phyloP scores from a whole-genome alignment of 2,113 vertebrate species.

The Megaceryle maxima region DNA sequence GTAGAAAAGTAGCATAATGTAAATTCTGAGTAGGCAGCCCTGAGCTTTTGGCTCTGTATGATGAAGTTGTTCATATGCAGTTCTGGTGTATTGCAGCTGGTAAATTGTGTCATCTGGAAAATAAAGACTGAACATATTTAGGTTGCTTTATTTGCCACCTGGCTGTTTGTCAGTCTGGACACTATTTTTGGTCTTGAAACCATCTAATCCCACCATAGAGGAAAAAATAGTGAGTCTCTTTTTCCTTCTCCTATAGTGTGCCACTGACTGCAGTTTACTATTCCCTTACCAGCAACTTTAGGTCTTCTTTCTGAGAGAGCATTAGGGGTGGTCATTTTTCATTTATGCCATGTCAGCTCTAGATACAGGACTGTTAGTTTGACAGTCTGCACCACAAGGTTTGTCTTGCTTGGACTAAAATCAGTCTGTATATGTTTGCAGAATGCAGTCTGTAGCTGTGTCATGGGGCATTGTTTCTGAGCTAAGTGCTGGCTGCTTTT shows the following conservation, averaged over 20 bases:
- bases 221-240: not conserved
- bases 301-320: not conserved
- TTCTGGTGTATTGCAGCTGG: not conserved
- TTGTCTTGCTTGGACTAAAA: not conserved
- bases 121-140: not conserved
- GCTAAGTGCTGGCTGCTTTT: not conserved
- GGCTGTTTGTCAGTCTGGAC: not conserved
- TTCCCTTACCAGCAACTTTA: not conserved
- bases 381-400: not conserved
- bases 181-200: not conserved
- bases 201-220: not conserved
- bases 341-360: not conserved
- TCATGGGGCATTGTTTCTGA: not conserved
- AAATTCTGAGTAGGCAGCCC: not conserved
- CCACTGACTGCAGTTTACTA: not conserved
- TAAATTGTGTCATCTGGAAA: not conserved
- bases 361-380: not conserved
- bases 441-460: not conserved
- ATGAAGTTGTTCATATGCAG: rapidly evolving
- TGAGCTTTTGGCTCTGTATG: not conserved
- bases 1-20: not conserved
- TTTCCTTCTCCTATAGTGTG: not conserved
- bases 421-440: not conserved
- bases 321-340: not conserved
- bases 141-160: not conserved